phyloP scores from a whole-genome alignment of 2,888 invertebrate species.

The Drosophila histrio region DNA sequence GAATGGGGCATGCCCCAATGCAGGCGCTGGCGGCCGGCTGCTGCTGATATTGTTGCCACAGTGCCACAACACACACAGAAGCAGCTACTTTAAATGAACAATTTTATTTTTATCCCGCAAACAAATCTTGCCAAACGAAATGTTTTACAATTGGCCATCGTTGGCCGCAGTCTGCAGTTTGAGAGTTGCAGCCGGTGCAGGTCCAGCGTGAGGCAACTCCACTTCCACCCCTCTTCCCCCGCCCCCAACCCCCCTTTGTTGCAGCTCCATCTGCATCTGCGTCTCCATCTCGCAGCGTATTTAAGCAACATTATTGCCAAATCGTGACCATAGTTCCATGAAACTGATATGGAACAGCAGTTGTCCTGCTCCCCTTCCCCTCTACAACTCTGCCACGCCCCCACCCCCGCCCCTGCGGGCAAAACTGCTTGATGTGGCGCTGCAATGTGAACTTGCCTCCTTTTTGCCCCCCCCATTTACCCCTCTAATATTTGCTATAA shows the following conservation, averaged over 20 bases:
- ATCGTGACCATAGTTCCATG: conserved; percentile 84
- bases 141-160: conserved; percentile 80
- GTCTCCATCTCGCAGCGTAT: conserved; percentile 59
- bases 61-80: conserved; percentile 71
- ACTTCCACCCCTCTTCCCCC: background rate
- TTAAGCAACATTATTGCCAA: conserved; percentile 84
- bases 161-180: conserved; percentile 29
- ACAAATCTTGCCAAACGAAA: conserved; percentile 82
- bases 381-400: conserved; percentile 21
- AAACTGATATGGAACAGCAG: conserved; percentile 82
- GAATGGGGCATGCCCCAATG: conserved; percentile 25
- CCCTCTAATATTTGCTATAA: conserved; percentile 25
- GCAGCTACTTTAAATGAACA: conserved; percentile 83
- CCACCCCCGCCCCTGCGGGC: conserved; percentile 20
- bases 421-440: conserved; percentile 69
- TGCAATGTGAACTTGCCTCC: conserved; percentile 20
- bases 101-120: conserved; percentile 83
- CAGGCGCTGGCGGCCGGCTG: conserved; percentile 2
- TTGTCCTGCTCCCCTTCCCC: conserved; percentile 17
- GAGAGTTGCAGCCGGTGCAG: conserved; percentile 34
- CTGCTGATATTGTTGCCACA: background rate
- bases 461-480: background rate
- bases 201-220: conserved; percentile 30
- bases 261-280: background rate
- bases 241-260: no score